These are phyloP conservation scores for Perognathus longimembris DNA, from an alignment of 2,113 vertebrate genomes.

Conservation along the genomic window DNA sequence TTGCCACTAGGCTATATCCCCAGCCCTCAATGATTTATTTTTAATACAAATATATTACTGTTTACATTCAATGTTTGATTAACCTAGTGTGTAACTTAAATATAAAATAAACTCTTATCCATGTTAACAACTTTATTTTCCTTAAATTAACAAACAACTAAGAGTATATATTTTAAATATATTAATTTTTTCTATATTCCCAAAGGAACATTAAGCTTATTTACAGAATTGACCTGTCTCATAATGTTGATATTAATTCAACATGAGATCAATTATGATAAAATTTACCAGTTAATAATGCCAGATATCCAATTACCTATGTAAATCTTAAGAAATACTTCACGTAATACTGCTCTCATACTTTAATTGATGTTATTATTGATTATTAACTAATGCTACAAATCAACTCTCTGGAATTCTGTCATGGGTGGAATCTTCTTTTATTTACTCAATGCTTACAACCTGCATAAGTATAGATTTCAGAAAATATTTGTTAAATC, in stretches of 20 bases:
- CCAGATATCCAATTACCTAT: neutral
- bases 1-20: no score
- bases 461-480: neutral
- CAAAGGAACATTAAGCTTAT: neutral
- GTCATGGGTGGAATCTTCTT: neutral
- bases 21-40: no score
- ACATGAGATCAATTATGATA: neutral
- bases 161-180: no score
- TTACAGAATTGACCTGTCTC: neutral
- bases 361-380: neutral
- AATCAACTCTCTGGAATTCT: neutral
- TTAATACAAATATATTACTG: neutral
- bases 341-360: neutral
- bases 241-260: neutral
- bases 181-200: neutral
- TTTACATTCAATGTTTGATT: neutral
- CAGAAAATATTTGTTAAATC: neutral
- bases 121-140: neutral
- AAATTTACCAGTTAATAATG: neutral
- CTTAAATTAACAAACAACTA: no score
- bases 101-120: no score
- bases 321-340: neutral
- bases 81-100: neutral
- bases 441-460: neutral
- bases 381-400: neutral